Evolutionary conservation across 2,888 invertebrate species (phyloP).

Genomic region (Tyria jacobaeae): DNA sequence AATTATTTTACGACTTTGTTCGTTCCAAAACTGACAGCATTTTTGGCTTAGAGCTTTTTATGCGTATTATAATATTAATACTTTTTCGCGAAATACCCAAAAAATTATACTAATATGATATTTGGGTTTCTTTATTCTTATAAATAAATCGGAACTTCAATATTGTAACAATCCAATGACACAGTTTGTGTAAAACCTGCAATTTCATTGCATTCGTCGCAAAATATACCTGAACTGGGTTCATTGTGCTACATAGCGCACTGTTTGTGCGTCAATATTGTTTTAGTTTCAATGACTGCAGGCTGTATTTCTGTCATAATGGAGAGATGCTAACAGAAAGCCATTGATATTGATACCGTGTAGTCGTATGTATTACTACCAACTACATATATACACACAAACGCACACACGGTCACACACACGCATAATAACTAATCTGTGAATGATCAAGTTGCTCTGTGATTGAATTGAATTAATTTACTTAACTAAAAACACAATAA

Average conservation of each 20-base stretch:
- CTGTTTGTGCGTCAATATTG: slow-evolving; percentile 5
- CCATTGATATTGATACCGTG: background rate
- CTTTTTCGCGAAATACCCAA: no score
- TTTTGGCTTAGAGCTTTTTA: no score
- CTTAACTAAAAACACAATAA: no score
- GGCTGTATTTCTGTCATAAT: slow-evolving; percentile 2
- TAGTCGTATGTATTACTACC: background rate
- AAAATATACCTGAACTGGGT: background rate
- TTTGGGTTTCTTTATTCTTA: background rate
- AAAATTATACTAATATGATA: background rate
- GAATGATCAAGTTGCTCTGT: no score
- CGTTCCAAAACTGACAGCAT: no score
- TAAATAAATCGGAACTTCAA: background rate
- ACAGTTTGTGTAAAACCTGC: background rate
- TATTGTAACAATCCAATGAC: background rate
- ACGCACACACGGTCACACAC: no score
- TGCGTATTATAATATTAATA: no score
- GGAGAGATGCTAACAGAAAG: background rate
- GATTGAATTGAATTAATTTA: no score
- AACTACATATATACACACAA: background rate
- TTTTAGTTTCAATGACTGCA: background rate
- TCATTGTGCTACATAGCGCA: background rate
- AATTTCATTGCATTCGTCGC: background rate
- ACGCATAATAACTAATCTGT: no score
- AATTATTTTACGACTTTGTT: no score